Conservation (phyloP, 23 tunicate species). For the Ascidia mentula region DNA sequence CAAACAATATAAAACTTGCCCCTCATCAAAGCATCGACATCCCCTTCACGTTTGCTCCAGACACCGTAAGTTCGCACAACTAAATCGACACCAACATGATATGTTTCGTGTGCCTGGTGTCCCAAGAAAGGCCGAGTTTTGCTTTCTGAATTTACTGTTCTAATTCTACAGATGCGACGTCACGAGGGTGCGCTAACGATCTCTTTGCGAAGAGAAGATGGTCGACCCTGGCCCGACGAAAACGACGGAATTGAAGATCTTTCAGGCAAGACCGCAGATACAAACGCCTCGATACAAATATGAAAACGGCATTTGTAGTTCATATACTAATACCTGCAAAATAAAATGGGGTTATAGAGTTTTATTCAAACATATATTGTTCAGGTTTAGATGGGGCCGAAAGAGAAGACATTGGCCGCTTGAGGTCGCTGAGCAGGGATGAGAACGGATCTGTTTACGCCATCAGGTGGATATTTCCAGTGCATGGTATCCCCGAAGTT, state of each 20-base stretch:
- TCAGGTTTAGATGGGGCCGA: slow-evolving; percentile 23
- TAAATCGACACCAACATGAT: too few species aligned
- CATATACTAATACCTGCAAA: too few species aligned
- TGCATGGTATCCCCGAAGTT: slow-evolving; percentile 92
- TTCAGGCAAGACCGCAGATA: too few species aligned
- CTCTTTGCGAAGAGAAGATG: slow-evolving; percentile 72
- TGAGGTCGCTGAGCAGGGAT: slow-evolving; percentile 37
- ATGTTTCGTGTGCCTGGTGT: not conserved
- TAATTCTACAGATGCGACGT: slow-evolving; percentile 58
- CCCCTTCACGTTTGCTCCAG: slow-evolving; percentile 88
- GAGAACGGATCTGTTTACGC: slow-evolving; percentile 52
- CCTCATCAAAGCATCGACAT: slow-evolving; percentile 64
- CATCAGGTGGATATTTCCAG: slow-evolving; percentile 81
- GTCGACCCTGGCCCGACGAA: slow-evolving; percentile 68
- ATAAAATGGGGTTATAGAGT: too few species aligned
- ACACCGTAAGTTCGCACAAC: slow-evolving; percentile 75
- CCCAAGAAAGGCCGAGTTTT: too few species aligned
- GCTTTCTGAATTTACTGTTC: not conserved
- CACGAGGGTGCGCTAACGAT: slow-evolving; percentile 64
- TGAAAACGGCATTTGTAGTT: too few species aligned
- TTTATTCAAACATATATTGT: not conserved
- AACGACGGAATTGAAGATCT: slow-evolving; percentile 54
- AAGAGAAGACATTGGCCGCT: slow-evolving; percentile 16
- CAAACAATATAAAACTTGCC: slow-evolving; percentile 40
- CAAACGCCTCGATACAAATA: too few species aligned